Evolutionary conservation across 1,140 invertebrate species (phyloP).

Genomic region (Thereuonema tuberculata): DNA sequence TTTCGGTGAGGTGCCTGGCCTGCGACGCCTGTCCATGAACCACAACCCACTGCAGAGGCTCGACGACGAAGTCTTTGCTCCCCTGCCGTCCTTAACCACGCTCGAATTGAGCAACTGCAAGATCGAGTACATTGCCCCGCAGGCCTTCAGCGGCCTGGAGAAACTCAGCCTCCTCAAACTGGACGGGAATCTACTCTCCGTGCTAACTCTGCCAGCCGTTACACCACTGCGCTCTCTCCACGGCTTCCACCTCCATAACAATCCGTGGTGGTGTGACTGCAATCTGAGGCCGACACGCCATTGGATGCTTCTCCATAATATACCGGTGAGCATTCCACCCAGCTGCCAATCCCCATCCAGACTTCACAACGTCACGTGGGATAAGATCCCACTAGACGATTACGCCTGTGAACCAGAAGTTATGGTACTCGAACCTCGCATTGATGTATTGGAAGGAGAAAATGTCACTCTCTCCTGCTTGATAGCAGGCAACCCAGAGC

Average conservation of each 20-base stretch:
- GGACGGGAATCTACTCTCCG: slow-evolving; percentile 49
- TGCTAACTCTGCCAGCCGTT: slow-evolving; percentile 46
- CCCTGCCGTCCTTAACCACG: slow-evolving; percentile 49
- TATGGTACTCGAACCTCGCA: slow-evolving; percentile 13
- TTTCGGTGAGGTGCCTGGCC: slow-evolving; percentile 51
- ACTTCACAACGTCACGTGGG: slow-evolving; percentile 49
- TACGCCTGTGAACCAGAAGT: slow-evolving; percentile 54
- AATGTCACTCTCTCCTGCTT: slow-evolving; percentile 58
- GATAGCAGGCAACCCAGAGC: slow-evolving; percentile 51
- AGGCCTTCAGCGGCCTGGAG: slow-evolving; percentile 50
- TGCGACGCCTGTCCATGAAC: slow-evolving; percentile 49
- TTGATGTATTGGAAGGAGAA: slow-evolving; percentile 42
- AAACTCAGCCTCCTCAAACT: slow-evolving; percentile 53
- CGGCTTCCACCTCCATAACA: slow-evolving; percentile 54
- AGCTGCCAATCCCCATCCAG: slow-evolving; percentile 46
- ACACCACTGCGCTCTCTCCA: slow-evolving; percentile 50
- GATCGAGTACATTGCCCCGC: slow-evolving; percentile 50
- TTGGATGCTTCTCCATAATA: slow-evolving; percentile 62
- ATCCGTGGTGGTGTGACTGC: slow-evolving; percentile 72
- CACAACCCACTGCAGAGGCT: slow-evolving; percentile 53
- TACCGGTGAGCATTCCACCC: slow-evolving; percentile 52
- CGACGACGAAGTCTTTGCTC: slow-evolving; percentile 49
- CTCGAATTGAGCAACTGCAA: slow-evolving; percentile 62
- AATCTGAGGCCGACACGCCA: slow-evolving; percentile 50
- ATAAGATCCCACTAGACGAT: slow-evolving; percentile 56